phyloP scores from a whole-genome alignment of 2,797 vertebrate genomes.

The Sebastiscus tertius region DNA sequence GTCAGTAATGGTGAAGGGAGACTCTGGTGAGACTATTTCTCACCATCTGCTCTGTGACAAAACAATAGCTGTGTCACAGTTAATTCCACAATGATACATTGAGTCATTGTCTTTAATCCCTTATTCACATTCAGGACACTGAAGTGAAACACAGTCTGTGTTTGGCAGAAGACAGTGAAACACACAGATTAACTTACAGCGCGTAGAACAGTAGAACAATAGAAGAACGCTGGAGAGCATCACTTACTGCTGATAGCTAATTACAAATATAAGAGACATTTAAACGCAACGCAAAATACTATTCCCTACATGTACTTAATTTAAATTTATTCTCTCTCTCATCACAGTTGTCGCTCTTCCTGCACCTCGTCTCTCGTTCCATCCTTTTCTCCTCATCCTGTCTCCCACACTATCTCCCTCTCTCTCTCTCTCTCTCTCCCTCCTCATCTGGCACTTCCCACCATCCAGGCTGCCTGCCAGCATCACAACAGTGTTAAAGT shows the following conservation, averaged over 20 bases:
- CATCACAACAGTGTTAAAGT: slow-evolving; percentile 53
- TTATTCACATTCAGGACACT: background rate
- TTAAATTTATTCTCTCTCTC: background rate
- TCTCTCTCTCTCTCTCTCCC: background rate
- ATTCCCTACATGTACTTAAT: background rate
- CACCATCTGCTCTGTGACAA: slow-evolving; percentile 1
- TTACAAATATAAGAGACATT: background rate
- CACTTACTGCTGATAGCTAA: background rate
- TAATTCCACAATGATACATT: background rate
- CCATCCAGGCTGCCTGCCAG: slow-evolving; percentile 52
- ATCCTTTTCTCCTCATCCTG: background rate
- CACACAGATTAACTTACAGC: background rate
- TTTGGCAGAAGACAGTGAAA: background rate
- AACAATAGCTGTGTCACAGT: background rate
- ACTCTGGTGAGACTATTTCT: background rate
- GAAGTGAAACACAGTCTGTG: background rate
- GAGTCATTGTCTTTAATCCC: background rate
- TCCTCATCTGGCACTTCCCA: slow-evolving; percentile 22
- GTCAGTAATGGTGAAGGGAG: slow-evolving; percentile 7
- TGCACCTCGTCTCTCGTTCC: background rate
- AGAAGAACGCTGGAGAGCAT: background rate
- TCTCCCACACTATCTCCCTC: background rate
- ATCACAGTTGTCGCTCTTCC: background rate
- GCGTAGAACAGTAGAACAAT: background rate
- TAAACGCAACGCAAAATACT: background rate